These are phyloP conservation scores for Acanthosepion pharaonis DNA, from an alignment of 2,888 invertebrate genomes.

Conservation along the genomic window DNA sequence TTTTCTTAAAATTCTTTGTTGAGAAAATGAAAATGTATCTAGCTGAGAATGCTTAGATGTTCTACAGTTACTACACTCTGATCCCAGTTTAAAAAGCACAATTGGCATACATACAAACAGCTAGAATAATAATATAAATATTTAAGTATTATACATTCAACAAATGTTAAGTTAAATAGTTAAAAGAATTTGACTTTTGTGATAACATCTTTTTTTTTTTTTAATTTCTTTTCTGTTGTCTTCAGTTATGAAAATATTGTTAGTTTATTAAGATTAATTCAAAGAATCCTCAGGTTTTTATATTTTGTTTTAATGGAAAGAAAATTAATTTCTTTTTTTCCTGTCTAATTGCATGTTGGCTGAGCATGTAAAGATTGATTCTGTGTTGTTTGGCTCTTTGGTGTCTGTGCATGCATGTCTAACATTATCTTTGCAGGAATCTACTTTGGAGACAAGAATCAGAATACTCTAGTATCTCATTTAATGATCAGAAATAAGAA, in stretches of 20 bases:
- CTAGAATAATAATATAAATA: too few species aligned
- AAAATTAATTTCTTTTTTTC: background rate
- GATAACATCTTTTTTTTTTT: background rate
- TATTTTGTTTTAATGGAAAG: background rate
- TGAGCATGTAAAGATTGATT: background rate
- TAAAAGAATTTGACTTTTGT: too few species aligned
- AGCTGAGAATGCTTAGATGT: too few species aligned
- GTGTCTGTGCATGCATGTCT: background rate
- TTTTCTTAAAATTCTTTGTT: too few species aligned
- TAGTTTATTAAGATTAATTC: background rate
- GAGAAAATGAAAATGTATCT: too few species aligned
- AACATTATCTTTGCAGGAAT: constrained; percentile 20
- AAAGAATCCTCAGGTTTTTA: background rate
- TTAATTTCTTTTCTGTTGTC: background rate
- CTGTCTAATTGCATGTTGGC: background rate
- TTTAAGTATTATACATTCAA: too few species aligned
- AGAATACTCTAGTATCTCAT: background rate
- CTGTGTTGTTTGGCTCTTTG: background rate
- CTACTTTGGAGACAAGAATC: background rate
- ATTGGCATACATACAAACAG: too few species aligned
- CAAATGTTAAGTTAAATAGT: too few species aligned
- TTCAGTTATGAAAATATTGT: background rate
- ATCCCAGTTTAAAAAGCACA: too few species aligned
- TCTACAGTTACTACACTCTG: too few species aligned
- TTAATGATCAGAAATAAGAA: background rate